Evolutionary conservation across 2,888 invertebrate genomes (phyloP).

Genomic region (Steromphala cineraria): DNA sequence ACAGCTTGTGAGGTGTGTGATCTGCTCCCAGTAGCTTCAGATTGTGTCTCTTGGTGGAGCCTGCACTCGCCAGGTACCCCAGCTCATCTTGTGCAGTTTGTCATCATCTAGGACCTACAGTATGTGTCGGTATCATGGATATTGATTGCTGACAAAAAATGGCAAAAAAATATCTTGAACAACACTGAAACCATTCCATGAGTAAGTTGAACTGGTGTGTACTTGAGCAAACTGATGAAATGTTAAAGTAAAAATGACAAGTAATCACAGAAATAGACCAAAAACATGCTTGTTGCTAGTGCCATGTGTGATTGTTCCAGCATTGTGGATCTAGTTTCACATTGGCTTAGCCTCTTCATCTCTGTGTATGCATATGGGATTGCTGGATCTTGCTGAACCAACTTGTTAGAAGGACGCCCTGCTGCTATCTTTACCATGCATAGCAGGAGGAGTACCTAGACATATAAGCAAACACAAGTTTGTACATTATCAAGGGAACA

Average conservation of each 20-base stretch:
- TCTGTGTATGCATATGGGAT: slow-evolving; percentile 3
- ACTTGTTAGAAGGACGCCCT: not conserved
- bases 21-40: not conserved
- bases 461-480: not conserved
- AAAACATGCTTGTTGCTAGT: slow-evolving; percentile 9
- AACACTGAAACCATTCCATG: slow-evolving; percentile 21
- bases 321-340: slow-evolving; percentile 4
- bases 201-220: slow-evolving; percentile 14
- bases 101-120: not conserved
- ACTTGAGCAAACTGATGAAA: slow-evolving; percentile 5
- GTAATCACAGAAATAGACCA: slow-evolving; percentile 11
- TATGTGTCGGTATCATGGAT: not conserved
- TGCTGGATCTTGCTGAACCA: not conserved
- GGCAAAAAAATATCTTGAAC: slow-evolving; percentile 6
- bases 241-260: not conserved
- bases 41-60: slow-evolving; percentile 9
- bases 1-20: not conserved
- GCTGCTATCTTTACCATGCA: not conserved
- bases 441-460: not conserved
- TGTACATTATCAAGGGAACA: not conserved
- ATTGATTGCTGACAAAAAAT: not conserved
- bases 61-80: not conserved
- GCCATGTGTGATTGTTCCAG: slow-evolving; percentile 15
- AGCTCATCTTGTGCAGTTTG: slow-evolving; percentile 18
- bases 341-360: not conserved